These are phyloP conservation scores for Drosophila cognata DNA, from an alignment of 2,888 invertebrate species.

Conservation along the genomic window DNA sequence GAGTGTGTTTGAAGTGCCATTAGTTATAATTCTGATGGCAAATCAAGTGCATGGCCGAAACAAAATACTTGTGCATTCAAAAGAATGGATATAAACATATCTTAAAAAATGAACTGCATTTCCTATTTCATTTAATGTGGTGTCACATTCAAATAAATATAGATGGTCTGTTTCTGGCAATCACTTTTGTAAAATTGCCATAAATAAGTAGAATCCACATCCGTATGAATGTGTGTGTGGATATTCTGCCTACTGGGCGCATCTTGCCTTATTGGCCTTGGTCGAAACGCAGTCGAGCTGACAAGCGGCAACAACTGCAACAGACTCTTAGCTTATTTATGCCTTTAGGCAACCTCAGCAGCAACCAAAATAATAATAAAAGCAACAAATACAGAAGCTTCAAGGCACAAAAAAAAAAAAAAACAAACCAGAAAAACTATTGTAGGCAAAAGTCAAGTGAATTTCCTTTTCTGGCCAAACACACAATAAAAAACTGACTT, in stretches of 20 bases:
- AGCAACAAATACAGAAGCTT: slow-evolving; percentile 21
- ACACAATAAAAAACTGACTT: slow-evolving; percentile 33
- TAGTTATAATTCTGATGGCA: background rate
- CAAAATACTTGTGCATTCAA: background rate
- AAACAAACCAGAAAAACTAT: slow-evolving; percentile 38
- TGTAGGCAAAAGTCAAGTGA: slow-evolving; percentile 79
- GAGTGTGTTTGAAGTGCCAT: background rate
- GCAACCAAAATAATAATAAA: slow-evolving; percentile 37
- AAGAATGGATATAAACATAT: background rate
- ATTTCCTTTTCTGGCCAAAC: slow-evolving; percentile 63
- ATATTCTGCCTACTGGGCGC: slow-evolving; percentile 54
- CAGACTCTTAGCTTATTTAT: slow-evolving; percentile 67
- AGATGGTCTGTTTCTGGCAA: slow-evolving; percentile 58
- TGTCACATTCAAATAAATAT: slow-evolving; percentile 45
- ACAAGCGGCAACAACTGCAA: slow-evolving; percentile 72
- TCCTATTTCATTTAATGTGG: slow-evolving; percentile 4
- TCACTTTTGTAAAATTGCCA: slow-evolving; percentile 69
- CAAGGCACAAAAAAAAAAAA: slow-evolving; percentile 19
- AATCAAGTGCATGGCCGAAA: background rate
- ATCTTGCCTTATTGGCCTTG: slow-evolving; percentile 54
- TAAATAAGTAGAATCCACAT: slow-evolving; percentile 57
- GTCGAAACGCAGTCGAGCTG: slow-evolving; percentile 60
- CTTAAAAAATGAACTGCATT: background rate
- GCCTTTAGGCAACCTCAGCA: slow-evolving; percentile 53
- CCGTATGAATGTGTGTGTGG: slow-evolving; percentile 6